Conservation (phyloP, 2,888 invertebrate genomes). For the Gortyna flavago region DNA sequence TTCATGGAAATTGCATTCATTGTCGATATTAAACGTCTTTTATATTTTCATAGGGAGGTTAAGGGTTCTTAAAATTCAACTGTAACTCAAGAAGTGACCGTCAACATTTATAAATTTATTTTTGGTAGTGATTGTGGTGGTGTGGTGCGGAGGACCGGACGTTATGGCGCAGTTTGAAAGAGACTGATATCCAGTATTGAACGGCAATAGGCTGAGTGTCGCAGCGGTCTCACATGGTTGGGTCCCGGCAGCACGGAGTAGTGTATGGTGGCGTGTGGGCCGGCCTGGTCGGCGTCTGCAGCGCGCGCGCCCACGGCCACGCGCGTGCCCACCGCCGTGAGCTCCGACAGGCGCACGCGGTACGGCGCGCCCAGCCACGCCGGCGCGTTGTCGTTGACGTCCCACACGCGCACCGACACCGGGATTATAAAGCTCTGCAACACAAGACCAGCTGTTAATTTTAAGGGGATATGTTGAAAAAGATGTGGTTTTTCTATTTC, state of each 20-base stretch:
- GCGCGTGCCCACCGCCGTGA: slow-evolving; percentile 92
- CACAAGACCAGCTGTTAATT: neutral
- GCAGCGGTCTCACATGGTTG: slow-evolving; percentile 90
- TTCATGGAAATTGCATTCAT: neutral
- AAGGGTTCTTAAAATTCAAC: neutral
- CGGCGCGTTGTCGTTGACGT: slow-evolving; percentile 97
- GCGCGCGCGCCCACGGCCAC: slow-evolving; percentile 95
- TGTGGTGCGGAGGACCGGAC: neutral
- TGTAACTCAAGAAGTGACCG: too few relatives aligned
- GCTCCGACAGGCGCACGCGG: slow-evolving; percentile 95
- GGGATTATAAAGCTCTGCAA: slow-evolving; percentile 94
- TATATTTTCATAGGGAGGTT: neutral
- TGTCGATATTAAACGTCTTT: neutral
- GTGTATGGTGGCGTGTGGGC: slow-evolving; percentile 96
- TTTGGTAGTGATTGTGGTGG: neutral
- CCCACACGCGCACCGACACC: slow-evolving; percentile 95
- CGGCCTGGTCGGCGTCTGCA: slow-evolving; percentile 95
- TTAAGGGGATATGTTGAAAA: too few relatives aligned
- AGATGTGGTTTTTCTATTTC: too few relatives aligned
- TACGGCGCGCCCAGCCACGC: slow-evolving; percentile 95
- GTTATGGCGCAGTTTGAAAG: too few relatives aligned
- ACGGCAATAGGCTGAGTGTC: neutral
- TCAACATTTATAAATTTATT: neutral
- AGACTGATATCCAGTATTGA: neutral
- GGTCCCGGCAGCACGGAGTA: slow-evolving; percentile 95